These are phyloP conservation scores for Melieria omissa DNA, from an alignment of 2,888 invertebrate species.

Conservation along the genomic window DNA sequence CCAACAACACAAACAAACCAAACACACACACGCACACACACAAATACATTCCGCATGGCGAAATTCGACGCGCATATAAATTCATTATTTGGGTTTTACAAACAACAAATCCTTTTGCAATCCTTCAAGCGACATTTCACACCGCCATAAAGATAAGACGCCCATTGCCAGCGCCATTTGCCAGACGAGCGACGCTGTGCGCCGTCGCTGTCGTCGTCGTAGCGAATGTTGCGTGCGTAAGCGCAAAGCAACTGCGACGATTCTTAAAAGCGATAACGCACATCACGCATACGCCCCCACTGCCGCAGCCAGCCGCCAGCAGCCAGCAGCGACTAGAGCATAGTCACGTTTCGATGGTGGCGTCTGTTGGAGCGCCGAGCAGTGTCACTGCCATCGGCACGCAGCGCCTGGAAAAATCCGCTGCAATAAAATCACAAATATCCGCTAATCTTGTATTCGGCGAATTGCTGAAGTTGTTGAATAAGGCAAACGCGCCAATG, in stretches of 20 bases:
- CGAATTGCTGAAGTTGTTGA: slow-evolving; percentile 27
- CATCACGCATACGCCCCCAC: neutral
- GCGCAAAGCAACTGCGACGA: too few species aligned
- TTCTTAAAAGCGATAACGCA: too few species aligned
- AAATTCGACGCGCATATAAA: slow-evolving; percentile 12
- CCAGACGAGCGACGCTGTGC: too few species aligned
- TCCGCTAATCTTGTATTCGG: slow-evolving; percentile 44
- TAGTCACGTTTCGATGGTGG: too few species aligned
- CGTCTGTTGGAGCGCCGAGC: too few species aligned
- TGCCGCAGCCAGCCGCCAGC: neutral
- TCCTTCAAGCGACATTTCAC: neutral
- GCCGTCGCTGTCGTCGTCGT: too few species aligned
- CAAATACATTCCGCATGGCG: too few species aligned
- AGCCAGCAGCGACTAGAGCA: neutral
- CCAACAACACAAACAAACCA: too few species aligned
- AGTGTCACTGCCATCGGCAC: too few species aligned
- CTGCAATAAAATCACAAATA: slow-evolving; percentile 47
- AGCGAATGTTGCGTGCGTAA: too few species aligned
- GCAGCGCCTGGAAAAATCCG: slow-evolving; percentile 33
- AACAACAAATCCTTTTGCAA: slow-evolving; percentile 20
- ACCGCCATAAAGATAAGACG: slow-evolving; percentile 17
- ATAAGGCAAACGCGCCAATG: neutral
- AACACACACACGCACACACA: too few species aligned
- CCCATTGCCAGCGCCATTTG: neutral
- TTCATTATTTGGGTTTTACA: slow-evolving; percentile 21